Base-by-base conservation (phyloP, 2,888 invertebrate species). In the Crematogaster levior region DNA sequence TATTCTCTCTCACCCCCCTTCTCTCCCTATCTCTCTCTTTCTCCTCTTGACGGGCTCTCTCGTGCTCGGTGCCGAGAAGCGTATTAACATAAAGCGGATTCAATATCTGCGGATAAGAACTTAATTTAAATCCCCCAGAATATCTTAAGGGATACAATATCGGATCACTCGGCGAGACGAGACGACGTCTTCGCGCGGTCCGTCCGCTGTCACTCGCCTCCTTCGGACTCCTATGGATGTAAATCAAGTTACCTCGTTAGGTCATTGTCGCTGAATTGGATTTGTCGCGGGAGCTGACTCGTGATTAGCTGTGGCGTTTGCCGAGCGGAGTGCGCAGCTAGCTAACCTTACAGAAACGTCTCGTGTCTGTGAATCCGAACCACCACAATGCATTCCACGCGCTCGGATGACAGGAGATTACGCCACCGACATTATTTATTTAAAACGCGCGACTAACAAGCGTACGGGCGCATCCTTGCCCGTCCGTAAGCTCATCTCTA, bases 21-120 rank as follows among this genome's bases (percentile, higher is more conserved):
- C 70, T 56, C 40, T 48, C 63, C 48, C 72, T 27, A 43, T 10
- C 43, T n/a, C 15, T 70, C n/a, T 27, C 63, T 56, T 37, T 56
- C 73, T 27, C 10, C 27, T 37, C 65, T 72, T 84, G 81, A 51
- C 48, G 60, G 51, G 51, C 24, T 68, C 63, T 53, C 80, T 79
- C 70, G 65, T 48, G 63, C 72, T 61, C 66, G 75, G 61, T 75
- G 82, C 80, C 61, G 70, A 83, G 85, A 85, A 90, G 85, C 86
- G 84, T 84, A 92, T 93, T 92, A 92, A 92, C 92, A 93, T 93
- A 93, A 92, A 93, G 90, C 90, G 88, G 91, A 92, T 91, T 92
- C 91, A 92, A 92, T 92, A 93, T 92, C 91, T 89, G 83, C 84
- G 85, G 85, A 83, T 84, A 90, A 91, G 91, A 91, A 91, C 92